A percentile compares a stretch with the other conserved stretches of the same genome.
These are phyloP conservation scores for Ormyrus thymus DNA, from an alignment of 2,888 invertebrate species.

Conservation along the genomic window DNA sequence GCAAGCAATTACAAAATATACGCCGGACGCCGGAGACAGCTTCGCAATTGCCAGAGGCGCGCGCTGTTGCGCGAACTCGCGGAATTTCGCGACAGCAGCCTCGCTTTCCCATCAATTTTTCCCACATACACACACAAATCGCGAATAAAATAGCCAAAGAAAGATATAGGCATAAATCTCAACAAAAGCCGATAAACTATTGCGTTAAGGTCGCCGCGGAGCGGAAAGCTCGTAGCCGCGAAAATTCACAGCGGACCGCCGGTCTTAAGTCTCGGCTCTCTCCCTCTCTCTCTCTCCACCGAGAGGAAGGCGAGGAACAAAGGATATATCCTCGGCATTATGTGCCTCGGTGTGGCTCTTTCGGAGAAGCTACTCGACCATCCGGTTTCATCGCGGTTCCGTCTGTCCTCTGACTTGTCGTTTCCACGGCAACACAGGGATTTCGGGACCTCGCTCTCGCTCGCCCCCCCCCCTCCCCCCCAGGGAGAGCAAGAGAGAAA, in stretches of 20 bases:
- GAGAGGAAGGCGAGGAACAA: constrained; percentile 65
- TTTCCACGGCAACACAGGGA: constrained; percentile 74
- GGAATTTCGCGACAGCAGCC: neutral
- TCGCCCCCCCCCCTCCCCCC: neutral
- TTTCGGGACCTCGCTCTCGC: constrained; percentile 64
- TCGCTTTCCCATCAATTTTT: neutral
- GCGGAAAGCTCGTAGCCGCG: constrained; percentile 13
- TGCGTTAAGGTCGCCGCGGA: neutral
- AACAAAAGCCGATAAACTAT: constrained; percentile 28
- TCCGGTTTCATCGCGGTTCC: constrained; percentile 75
- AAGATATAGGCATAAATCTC: too few relatives aligned
- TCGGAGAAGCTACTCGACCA: constrained; percentile 62
- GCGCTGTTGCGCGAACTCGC: neutral
- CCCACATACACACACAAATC: too few relatives aligned
- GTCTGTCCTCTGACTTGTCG: constrained; percentile 73
- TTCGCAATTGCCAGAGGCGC: too few relatives aligned
- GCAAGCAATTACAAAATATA: neutral
- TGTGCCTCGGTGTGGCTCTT: constrained; percentile 42
- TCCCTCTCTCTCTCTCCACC: too few relatives aligned
- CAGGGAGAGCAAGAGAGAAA: constrained; percentile 38
- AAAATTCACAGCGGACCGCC: constrained; percentile 35
- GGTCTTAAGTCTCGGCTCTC: neutral
- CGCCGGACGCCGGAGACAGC: neutral
- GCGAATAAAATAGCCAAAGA: too few relatives aligned
- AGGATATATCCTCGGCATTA: constrained; percentile 67